Evolutionary conservation across 2,888 invertebrate genomes (phyloP).

Genomic region (Oscheius sp.): DNA sequence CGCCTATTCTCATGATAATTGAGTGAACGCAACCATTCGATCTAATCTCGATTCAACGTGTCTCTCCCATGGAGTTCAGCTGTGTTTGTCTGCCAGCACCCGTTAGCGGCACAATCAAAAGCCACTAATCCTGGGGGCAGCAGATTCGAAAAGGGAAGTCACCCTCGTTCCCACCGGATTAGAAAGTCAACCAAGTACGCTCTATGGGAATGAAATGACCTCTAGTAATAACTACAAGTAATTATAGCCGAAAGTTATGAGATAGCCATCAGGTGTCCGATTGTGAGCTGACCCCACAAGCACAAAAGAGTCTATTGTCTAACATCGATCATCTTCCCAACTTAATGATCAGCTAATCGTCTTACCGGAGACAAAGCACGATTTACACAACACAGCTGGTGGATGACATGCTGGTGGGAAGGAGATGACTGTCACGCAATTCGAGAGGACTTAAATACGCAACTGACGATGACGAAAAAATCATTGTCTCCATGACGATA

Average conservation of each 20-base stretch:
- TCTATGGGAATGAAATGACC: background rate
- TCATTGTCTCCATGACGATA: too few species aligned
- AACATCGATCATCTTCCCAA: conserved; percentile 15
- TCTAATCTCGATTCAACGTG: background rate
- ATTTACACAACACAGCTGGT: conserved; percentile 20
- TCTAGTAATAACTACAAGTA: background rate
- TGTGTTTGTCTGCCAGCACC: conserved; percentile 2
- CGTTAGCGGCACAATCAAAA: conserved; percentile 20
- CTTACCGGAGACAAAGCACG: conserved; percentile 16
- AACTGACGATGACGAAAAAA: too few species aligned
- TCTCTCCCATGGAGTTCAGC: conserved; percentile 19
- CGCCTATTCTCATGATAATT: conserved; percentile 28
- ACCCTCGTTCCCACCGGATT: conserved; percentile 22
- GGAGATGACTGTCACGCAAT: background rate
- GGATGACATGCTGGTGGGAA: conserved; percentile 11
- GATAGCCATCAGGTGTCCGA: conserved; percentile 7
- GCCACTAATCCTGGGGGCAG: conserved; percentile 18
- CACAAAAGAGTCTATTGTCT: conserved; percentile 20
- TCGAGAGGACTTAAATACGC: too few species aligned
- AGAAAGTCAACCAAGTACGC: background rate
- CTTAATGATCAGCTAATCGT: conserved; percentile 26
- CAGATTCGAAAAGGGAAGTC: conserved; percentile 6
- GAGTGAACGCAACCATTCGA: conserved; percentile 15
- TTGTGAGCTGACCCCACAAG: background rate
- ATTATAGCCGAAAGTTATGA: conserved; percentile 12